Evolutionary conservation across 2,113 vertebrate genomes (phyloP), one percentile per base, ranked within the genome.

Genomic region (Rhabdornis inornatus): DNA sequence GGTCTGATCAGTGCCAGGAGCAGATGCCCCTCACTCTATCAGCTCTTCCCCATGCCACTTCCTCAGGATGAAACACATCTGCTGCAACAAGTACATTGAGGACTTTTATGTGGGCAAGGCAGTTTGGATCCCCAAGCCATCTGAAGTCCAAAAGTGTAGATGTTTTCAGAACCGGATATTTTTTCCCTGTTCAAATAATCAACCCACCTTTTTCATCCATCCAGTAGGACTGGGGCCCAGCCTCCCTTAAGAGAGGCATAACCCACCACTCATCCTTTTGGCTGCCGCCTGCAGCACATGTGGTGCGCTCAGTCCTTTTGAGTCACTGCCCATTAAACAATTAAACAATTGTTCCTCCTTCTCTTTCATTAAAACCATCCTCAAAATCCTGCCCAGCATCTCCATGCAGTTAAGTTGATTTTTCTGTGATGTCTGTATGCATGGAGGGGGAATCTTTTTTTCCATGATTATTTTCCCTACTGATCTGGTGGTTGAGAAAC

Each of bases 401-500:
- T 81, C 45, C 50, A 53, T 33, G 6, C 55, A 87, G 92, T 72
- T 84, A 42, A 49, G n/a, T 2, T 33, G 50, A 45, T 71, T 93
- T 91, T 90, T 86, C 42, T 95, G 65, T 71, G 66, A 60, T 74
- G 72, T 85, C 44, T 21, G 5, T 13, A 21, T 24, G 17, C 4
- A 3, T 11, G 39, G 8, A 84, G 24, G 24, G 4, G 9, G 31
- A 80, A 68, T 63, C 63, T 75, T 91, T 75, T 60, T 94, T 56
- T 79, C 72, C 35, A 40, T 21, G 2, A 82, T 76, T 63, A 50
- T 81, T 93, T 97, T 96, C 87, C 82, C 81, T 79, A 31, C 45
- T 79, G 89, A 90, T 85, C 86, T 90, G 53, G 63, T 66, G 77
- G 55, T 92, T 94, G 85, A 96, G 95, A 94, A 91, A 93, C 76